Evolutionary conservation across 1,140 invertebrate genomes (phyloP).

Genomic region (Saccostrea cuccullata): DNA sequence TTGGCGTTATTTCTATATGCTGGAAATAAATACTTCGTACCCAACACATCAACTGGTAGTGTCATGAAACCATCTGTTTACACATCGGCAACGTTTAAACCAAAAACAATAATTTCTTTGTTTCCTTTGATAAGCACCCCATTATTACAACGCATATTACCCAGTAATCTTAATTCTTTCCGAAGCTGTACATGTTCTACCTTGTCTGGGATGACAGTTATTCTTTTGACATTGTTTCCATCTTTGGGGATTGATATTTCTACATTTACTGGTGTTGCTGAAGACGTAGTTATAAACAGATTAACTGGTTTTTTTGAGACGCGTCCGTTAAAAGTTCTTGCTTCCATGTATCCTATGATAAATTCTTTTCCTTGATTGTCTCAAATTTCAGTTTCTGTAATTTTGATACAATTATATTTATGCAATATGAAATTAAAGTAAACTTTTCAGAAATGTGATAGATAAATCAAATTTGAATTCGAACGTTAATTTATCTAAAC

Average conservation of each 20-base stretch:
- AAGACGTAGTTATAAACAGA: conserved; percentile 62
- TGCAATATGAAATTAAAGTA: background rate
- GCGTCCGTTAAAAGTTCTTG: conserved; percentile 24
- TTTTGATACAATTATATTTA: too few species aligned
- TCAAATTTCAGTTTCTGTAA: background rate
- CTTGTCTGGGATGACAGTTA: conserved; percentile 35
- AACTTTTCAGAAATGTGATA: too few species aligned
- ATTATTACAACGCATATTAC: conserved; percentile 1
- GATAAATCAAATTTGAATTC: too few species aligned
- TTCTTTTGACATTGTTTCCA: background rate
- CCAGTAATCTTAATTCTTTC: conserved; percentile 35
- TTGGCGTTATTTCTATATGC: conserved; percentile 46
- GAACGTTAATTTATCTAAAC: too few species aligned
- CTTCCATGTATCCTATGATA: conserved; percentile 48
- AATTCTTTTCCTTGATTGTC: conserved; percentile 54
- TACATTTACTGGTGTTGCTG: conserved; percentile 56
- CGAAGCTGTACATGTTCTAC: conserved; percentile 49
- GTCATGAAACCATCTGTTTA: conserved; percentile 67
- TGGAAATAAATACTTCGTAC: conserved; percentile 66
- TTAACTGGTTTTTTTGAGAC: conserved; percentile 29
- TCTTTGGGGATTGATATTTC: conserved; percentile 51
- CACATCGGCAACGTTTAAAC: conserved; percentile 55
- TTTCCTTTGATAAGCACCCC: conserved; percentile 51
- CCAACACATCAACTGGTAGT: conserved; percentile 66
- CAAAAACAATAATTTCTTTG: conserved; percentile 57